These are phyloP conservation scores for Spilarctia lutea DNA, from an alignment of 2,888 invertebrate genomes.

Conservation along the genomic window DNA sequence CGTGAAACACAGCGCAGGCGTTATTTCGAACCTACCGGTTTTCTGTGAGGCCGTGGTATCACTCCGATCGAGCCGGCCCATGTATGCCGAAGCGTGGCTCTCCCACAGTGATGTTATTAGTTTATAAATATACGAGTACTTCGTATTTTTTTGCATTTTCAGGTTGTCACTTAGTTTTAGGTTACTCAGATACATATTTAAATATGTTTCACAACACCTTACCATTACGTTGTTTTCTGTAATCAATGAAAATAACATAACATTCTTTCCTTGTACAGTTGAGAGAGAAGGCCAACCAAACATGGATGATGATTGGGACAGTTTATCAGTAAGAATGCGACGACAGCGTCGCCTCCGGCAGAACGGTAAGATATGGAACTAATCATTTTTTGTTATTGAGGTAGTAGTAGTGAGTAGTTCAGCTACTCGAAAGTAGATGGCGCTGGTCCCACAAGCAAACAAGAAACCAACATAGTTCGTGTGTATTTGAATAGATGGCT, in stretches of 20 bases:
- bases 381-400: slow-evolving; percentile 22
- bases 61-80: no score
- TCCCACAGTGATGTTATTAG: no score
- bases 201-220: no score
- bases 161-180: no score
- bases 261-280: slow-evolving; percentile 59
- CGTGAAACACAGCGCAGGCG: no score
- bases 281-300: slow-evolving; percentile 87
- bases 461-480: not conserved
- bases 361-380: slow-evolving; percentile 69
- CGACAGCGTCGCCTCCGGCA: slow-evolving; percentile 86
- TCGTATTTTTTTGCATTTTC: no score
- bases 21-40: no score
- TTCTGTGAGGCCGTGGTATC: no score
- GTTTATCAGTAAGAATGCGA: slow-evolving; percentile 91
- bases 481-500: slow-evolving; percentile 29
- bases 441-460: slow-evolving; percentile 13
- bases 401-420: slow-evolving; percentile 22
- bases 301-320: slow-evolving; percentile 93
- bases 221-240: no score
- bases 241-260: not conserved
- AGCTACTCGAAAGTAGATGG: slow-evolving; percentile 47
- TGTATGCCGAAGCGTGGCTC: no score
- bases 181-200: no score
- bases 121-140: no score